These are phyloP conservation scores for Argyra leucocephala DNA, from an alignment of 2,888 invertebrate genomes.

Conservation along the genomic window DNA sequence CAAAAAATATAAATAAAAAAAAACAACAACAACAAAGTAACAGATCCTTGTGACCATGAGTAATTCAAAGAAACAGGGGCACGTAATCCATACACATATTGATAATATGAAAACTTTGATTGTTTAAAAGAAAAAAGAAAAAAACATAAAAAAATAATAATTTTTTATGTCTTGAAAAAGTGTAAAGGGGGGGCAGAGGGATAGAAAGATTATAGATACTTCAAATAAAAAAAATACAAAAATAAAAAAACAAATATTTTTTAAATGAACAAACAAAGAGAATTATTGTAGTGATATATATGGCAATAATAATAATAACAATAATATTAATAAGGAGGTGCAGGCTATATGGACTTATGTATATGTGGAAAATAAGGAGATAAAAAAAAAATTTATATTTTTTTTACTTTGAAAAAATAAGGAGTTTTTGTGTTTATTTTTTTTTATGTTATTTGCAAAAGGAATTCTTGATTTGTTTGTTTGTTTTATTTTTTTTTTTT, in stretches of 20 bases:
- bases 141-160: background rate
- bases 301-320: background rate
- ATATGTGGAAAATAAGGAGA: background rate
- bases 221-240: background rate
- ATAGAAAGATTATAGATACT: too few relatives aligned
- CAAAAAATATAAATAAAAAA: background rate
- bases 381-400: background rate
- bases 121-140: too few relatives aligned
- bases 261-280: background rate
- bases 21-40: background rate
- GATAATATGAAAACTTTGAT: background rate
- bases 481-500: too few relatives aligned
- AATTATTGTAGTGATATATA: background rate
- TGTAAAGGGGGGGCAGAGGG: too few relatives aligned
- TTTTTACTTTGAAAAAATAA: too few relatives aligned
- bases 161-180: too few relatives aligned
- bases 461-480: too few relatives aligned
- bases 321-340: background rate
- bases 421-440: too few relatives aligned
- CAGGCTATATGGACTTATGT: background rate
- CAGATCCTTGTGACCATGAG: background rate
- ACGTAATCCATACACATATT: background rate
- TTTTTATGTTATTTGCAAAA: too few relatives aligned
- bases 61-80: background rate
- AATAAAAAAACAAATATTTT: background rate